Evolutionary conservation across 2,888 invertebrate genomes (phyloP).

Genomic region (Megastigmus dorsalis): DNA sequence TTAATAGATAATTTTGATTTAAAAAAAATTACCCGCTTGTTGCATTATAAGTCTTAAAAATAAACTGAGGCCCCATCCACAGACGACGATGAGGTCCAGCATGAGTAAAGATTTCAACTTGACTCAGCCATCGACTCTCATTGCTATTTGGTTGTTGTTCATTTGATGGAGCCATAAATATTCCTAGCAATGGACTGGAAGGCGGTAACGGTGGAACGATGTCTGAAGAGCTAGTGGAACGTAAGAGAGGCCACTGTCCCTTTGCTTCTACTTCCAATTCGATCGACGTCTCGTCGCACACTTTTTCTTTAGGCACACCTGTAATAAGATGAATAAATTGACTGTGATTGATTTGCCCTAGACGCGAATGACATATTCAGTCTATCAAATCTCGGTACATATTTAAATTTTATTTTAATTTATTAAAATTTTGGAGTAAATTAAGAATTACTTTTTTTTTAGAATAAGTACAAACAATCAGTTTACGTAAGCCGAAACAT

Average conservation of each 20-base stretch:
- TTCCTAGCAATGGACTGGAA: conserved; percentile 81
- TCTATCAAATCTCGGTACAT: too few species aligned
- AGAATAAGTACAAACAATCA: too few species aligned
- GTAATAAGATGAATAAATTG: conserved; percentile 36
- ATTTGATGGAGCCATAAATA: conserved; percentile 64
- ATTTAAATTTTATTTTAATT: too few species aligned
- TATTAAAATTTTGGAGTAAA: too few species aligned
- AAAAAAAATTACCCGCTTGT: conserved; percentile 79
- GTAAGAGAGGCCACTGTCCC: conserved; percentile 91
- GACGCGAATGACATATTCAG: too few species aligned
- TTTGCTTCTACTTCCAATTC: conserved; percentile 90
- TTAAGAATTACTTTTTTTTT: too few species aligned
- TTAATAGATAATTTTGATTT: not conserved
- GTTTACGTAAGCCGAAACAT: too few species aligned
- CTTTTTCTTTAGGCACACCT: conserved; percentile 88
- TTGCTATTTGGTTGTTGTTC: conserved; percentile 67
- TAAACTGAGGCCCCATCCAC: conserved; percentile 99
- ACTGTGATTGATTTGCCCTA: too few species aligned
- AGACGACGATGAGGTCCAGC: conserved; percentile 95
- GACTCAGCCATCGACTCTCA: conserved; percentile 93
- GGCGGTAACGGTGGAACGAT: conserved; percentile 85
- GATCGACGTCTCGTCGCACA: conserved; percentile 89
- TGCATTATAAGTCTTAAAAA: conserved; percentile 93
- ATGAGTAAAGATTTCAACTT: conserved; percentile 98
- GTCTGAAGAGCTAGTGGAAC: conserved; percentile 80